Percentiles rank a stretch among this genome's conserved stretches.
phyloP scores from a whole-genome alignment of 2,797 vertebrate species.

The Xenentodon cancila region DNA sequence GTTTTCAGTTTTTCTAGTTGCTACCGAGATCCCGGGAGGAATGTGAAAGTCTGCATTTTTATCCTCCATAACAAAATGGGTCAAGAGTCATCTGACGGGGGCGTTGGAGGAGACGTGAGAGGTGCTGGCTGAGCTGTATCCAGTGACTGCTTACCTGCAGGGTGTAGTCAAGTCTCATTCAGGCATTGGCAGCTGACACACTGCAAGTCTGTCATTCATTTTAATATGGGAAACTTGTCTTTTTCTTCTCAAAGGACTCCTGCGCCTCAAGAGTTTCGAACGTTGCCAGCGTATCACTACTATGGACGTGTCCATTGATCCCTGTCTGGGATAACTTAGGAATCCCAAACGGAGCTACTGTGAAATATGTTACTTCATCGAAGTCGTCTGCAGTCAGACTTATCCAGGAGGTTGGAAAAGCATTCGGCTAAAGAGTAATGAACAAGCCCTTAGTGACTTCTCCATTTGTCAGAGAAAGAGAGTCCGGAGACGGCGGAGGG shows the following conservation, averaged over 20 bases:
- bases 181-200: background rate
- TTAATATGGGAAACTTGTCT: background rate
- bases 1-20: no score
- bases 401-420: conserved; percentile 65
- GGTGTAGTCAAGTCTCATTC: conserved; percentile 12
- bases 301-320: conserved; percentile 24
- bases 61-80: conserved; percentile 22
- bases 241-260: background rate
- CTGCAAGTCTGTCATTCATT: background rate
- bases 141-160: conserved; percentile 10
- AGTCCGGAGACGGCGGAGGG: background rate
- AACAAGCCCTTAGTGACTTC: conserved; percentile 77
- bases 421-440: conserved; percentile 61
- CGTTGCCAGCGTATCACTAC: background rate
- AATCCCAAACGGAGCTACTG: conserved; percentile 4
- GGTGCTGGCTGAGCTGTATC: conserved; percentile 18
- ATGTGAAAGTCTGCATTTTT: conserved; percentile 2
- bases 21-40: no score
- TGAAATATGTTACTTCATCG: conserved; percentile 42
- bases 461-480: conserved; percentile 56
- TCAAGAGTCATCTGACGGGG: conserved; percentile 32
- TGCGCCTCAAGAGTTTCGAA: background rate
- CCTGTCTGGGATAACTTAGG: background rate
- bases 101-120: background rate
- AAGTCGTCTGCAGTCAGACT: conserved; percentile 49